Evolutionary conservation across 2,113 vertebrate genomes (phyloP).

Genomic region (Nothocercus julius): DNA sequence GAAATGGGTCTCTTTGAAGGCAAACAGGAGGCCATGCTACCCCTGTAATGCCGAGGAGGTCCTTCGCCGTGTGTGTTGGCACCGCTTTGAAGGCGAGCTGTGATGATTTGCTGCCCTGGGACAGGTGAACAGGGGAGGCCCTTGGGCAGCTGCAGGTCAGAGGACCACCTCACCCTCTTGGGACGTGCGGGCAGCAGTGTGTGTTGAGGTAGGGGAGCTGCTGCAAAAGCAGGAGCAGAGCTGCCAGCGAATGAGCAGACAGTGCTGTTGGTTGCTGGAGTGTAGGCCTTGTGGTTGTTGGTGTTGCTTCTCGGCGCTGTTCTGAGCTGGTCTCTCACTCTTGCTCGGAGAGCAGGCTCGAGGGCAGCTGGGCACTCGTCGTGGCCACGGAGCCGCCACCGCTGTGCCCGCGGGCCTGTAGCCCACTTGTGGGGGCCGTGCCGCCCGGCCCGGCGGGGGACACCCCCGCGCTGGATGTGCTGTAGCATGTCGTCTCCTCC

Average conservation of each 20-base stretch:
- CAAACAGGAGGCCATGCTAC: neutral
- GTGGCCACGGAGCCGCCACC: neutral
- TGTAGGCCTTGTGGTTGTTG: neutral
- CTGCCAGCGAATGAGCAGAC: neutral
- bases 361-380: neutral
- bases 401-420: no score
- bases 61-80: neutral
- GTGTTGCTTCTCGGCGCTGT: neutral
- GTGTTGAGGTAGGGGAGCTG: neutral
- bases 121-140: neutral
- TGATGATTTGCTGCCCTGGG: neutral
- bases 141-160: neutral
- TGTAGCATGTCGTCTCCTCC: neutral
- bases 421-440: no score
- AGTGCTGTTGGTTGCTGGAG: neutral
- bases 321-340: neutral
- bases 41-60: neutral
- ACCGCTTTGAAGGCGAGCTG: neutral
- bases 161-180: neutral
- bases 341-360: neutral
- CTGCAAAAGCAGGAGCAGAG: neutral
- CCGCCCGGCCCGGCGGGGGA: no score
- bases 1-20: neutral
- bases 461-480: no score
- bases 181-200: rapidly evolving